Evolutionary conservation across 2,113 vertebrate genomes (phyloP).

Genomic region (Corydoras maculifer): DNA sequence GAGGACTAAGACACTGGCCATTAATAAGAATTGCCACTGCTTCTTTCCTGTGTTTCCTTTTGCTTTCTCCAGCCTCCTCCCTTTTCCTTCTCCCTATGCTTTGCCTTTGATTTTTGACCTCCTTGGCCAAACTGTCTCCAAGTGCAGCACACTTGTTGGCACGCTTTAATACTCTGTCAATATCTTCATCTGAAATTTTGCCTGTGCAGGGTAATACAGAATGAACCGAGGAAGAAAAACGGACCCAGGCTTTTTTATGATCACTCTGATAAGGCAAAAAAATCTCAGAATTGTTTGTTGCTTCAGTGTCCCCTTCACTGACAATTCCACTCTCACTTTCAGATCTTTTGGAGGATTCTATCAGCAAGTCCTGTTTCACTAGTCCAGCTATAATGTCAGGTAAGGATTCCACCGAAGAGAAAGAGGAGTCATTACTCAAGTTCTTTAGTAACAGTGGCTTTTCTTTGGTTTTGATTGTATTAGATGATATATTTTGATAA

Average conservation of each 20-base stretch:
- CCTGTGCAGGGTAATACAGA: conserved; percentile 26
- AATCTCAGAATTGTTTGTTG: conserved; percentile 71
- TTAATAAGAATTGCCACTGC: conserved; percentile 73
- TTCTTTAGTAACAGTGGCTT: conserved; percentile 75
- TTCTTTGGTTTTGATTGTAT: conserved; percentile 45
- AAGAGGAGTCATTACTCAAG: conserved; percentile 83
- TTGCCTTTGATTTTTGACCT: conserved; percentile 31
- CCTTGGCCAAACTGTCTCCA: conserved; percentile 31
- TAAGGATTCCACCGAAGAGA: conserved; percentile 85
- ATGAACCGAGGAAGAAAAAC: conserved; percentile 20
- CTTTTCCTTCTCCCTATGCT: conserved; percentile 55
- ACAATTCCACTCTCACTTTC: conserved; percentile 89
- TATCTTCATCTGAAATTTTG: conserved; percentile 40
- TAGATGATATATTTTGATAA: conserved; percentile 55
- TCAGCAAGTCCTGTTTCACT: conserved; percentile 53
- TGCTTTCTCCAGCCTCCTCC: conserved; percentile 54
- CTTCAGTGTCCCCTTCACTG: conserved; percentile 82
- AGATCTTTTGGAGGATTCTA: conserved; percentile 69
- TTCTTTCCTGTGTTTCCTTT: conserved; percentile 60
- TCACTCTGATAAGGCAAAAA: conserved; percentile 63
- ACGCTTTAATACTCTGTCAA: conserved; percentile 42
- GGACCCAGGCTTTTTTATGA: conserved; percentile 23
- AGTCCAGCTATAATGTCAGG: conserved; percentile 76
- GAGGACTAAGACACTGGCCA: conserved; percentile 61
- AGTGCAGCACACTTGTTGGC: conserved; percentile 46